These are phyloP conservation scores for Leptinotarsa juncta DNA, from an alignment of 2,888 invertebrate genomes.

Conservation along the genomic window DNA sequence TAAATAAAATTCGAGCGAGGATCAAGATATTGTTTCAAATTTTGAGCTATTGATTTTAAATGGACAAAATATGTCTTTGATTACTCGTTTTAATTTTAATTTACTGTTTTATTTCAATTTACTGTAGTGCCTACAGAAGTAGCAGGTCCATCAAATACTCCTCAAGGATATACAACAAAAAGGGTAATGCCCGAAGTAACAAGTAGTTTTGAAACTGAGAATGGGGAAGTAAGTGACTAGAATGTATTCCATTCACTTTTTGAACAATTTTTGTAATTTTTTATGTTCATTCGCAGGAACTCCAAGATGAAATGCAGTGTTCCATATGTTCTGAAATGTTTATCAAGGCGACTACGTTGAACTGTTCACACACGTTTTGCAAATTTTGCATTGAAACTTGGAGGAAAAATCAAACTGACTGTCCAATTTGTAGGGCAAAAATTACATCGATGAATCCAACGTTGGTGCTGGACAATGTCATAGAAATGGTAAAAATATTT, in stretches of 20 bases:
- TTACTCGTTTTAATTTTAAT: not conserved
- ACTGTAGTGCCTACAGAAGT: not conserved
- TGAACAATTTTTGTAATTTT: not conserved
- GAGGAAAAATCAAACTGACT: conserved; percentile 76
- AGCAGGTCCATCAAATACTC: conserved; percentile 8
- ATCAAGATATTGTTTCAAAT: no score
- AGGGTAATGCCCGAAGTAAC: not conserved
- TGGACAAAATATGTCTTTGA: not conserved
- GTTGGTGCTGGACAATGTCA: conserved; percentile 78
- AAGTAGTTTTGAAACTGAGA: not conserved
- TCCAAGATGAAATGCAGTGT: conserved; percentile 80
- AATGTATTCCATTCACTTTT: not conserved
- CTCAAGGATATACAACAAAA: not conserved
- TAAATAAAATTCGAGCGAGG: no score
- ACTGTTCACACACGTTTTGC: conserved; percentile 83
- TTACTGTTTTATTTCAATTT: no score
- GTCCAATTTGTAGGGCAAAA: conserved; percentile 75
- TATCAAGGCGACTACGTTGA: conserved; percentile 75
- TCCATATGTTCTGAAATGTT: conserved; percentile 82
- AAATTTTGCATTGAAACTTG: conserved; percentile 77
- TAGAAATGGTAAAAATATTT: conserved; percentile 75
- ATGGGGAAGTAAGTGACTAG: not conserved
- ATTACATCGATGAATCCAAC: conserved; percentile 71
- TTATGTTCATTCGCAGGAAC: conserved; percentile 45
- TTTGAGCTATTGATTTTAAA: no score